phyloP scores from a whole-genome alignment of 2,888 invertebrate species.

The Pheosia gnoma region DNA sequence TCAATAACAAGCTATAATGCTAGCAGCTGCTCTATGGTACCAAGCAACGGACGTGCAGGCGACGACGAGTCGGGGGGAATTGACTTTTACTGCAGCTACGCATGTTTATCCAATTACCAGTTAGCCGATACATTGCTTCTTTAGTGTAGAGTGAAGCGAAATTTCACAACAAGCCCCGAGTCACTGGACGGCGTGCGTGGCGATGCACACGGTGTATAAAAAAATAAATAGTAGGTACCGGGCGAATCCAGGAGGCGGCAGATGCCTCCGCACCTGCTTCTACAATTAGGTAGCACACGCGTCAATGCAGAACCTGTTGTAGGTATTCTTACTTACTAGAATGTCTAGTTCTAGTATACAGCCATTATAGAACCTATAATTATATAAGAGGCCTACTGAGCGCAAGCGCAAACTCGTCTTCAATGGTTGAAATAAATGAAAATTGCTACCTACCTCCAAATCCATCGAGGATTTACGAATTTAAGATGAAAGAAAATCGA shows the following conservation, averaged over 20 bases:
- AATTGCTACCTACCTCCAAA: neutral
- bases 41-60: conserved; percentile 53
- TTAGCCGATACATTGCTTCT: conserved; percentile 55
- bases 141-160: conserved; percentile 44
- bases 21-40: conserved; percentile 53
- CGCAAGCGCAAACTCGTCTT: neutral
- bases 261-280: conserved; percentile 77
- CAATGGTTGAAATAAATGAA: neutral
- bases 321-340: conserved; percentile 16
- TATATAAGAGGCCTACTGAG: neutral
- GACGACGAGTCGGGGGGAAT: conserved; percentile 28
- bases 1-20: conserved; percentile 55
- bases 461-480: neutral
- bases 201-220: conserved; percentile 49
- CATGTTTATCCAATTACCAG: conserved; percentile 45
- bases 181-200: conserved; percentile 46
- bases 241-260: conserved; percentile 69
- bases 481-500: too few species aligned
- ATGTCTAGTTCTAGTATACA: too few species aligned
- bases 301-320: conserved; percentile 52
- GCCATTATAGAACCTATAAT: neutral
- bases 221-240: conserved; percentile 67
- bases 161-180: conserved; percentile 45
- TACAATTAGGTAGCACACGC: conserved; percentile 75
- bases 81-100: conserved; percentile 46